Evolutionary conservation across 2,888 invertebrate species (phyloP), one percentile per base, ranked within the genome.

Genomic region (Lasioglossum vierecki): DNA sequence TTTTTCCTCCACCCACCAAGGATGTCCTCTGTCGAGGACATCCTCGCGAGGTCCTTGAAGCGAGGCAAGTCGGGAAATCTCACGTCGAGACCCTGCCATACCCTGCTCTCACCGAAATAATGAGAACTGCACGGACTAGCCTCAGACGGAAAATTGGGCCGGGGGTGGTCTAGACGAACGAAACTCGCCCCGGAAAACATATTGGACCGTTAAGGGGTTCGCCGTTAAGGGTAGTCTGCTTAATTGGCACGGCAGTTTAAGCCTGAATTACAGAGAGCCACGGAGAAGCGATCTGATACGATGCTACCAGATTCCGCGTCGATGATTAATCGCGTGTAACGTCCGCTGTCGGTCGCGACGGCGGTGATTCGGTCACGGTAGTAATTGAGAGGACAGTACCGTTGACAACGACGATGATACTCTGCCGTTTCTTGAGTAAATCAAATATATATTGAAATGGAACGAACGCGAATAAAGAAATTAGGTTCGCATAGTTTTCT

Each of bases 151-250:
- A 3, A 13, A 39, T 6, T 44, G 30, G 49, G 44, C 77, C 5
- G 71, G 71, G 41, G 63, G 41, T 46, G 68, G 53, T 26, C 18
- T 77, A 88, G 39, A 83, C 85, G 82, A 83, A 84, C 81, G 88
- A 88, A 89, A 88, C 88, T 90, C 78, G 84, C 68, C n/a, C 57
- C 88, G 87, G 92, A 91, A 93, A 94, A 94, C 93, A 94, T 94
- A 94, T 94, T 94, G 93, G 92, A 91, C 92, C 91, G 93, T 93
- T 92, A 92, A 93, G 92, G 92, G 91, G 88, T 89, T 89, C 85
- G 78, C 85, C 74, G 79, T 84, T 84, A 76, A 80, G 87, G 88
- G 92, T 92, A 92, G 92, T 92, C 93, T 91, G 91, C 93, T 93
- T 93, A 94, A 94, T 93, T 93, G 93, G 92, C 91, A 91, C 88